Base-by-base conservation (phyloP, 1,140 invertebrate genomes). In the Euschistus heros region DNA sequence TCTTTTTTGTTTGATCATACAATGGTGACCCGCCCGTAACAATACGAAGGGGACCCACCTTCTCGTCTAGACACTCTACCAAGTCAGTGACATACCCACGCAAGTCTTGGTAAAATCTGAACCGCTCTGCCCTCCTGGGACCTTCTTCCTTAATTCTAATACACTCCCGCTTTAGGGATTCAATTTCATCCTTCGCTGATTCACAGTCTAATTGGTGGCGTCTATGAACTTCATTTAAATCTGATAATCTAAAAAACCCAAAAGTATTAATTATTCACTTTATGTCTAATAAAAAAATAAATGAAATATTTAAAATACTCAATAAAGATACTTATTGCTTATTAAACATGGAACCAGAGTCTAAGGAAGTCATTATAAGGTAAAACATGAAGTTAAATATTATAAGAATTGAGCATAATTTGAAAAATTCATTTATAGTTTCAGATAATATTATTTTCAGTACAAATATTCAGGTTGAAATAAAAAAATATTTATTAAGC, bases 31-130 rank as follows among this genome's bases (percentile, higher is more conserved):
- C 59, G 27, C 27, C 59, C 59, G 18, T 30, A 20, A 46, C n/a
- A 26, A 18, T 46, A 50, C 20, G 47, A 67, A 60, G 54, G 60
- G 57, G 59, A 82, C 81, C 81, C 77, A 91, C 86, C 84, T 92
- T 92, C 78, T 91, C 88, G 72, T 94, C 90, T 72, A 97, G 84
- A 83, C 94, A 97, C 81, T 97, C 94, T 78, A 96, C 87, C 77
- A 96, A 87, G 84, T 97, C 93, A 73, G 88, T 91, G 75, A 97
- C 85, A 86, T 95, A 98, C 75, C 91, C 90, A 77, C 92, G 86
- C 73, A 94, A 86, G 80, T 94, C 91, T 84, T 97, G 94, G 82
- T 94, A 96, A 78, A 94, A 92, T 75, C 84, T 81, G 82, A 92
- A 97, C 73, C 84, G 84, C 69, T 83, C 80, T 69, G 85, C 88